Percentiles rank a stretch among this genome's conserved stretches.
These are phyloP conservation scores for Capricornis sumatraensis DNA, from an alignment of 2,113 vertebrate genomes.

Conservation along the genomic window DNA sequence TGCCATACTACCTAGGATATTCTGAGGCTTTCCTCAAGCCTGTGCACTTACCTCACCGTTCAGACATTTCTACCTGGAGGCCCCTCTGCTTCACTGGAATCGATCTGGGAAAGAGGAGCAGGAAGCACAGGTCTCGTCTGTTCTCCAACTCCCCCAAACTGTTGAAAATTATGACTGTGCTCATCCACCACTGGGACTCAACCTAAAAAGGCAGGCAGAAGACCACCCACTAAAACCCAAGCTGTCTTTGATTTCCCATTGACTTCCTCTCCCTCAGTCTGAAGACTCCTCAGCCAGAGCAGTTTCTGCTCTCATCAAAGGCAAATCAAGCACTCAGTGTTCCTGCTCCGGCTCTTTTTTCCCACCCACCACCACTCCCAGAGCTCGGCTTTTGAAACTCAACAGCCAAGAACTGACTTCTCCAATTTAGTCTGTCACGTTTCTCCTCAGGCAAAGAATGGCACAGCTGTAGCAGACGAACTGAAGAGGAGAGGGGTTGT, in stretches of 20 bases:
- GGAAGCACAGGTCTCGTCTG: neutral
- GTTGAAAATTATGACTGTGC: neutral
- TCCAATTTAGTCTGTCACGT: neutral
- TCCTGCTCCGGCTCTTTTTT: neutral
- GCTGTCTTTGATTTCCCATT: neutral
- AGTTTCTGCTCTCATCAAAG: neutral
- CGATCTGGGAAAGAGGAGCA: neutral
- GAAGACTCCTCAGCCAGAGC: neutral
- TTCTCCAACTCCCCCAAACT: neutral
- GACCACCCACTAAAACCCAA: neutral
- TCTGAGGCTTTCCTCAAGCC: neutral
- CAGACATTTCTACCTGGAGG: neutral
- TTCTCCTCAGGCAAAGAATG: neutral
- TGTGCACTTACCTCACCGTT: neutral
- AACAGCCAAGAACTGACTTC: neutral
- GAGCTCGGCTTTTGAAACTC: conserved; percentile 15
- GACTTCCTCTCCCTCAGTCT: neutral
- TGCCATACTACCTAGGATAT: neutral
- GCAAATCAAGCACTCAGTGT: neutral
- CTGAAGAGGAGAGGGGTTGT: neutral
- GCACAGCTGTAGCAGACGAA: neutral
- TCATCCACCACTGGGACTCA: neutral
- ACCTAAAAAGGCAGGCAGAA: neutral
- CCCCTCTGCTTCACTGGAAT: neutral
- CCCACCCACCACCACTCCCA: neutral